Percentiles rank a stretch among this genome's conserved stretches.
Conservation (phyloP, 2,113 vertebrate genomes). For the Indri indri region DNA sequence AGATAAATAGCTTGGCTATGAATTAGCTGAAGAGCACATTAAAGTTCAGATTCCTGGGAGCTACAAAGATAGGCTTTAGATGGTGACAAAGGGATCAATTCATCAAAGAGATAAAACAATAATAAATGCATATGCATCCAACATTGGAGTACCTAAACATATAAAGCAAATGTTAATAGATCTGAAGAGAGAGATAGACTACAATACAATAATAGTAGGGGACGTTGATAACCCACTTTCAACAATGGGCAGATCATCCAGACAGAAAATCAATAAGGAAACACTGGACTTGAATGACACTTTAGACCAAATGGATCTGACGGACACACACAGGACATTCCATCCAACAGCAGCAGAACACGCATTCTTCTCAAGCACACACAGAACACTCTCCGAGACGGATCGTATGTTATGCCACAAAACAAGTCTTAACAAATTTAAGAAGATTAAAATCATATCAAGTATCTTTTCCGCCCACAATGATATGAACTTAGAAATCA, state of each 20-base stretch:
- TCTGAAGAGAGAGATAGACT: background rate
- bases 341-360: too few species aligned
- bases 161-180: background rate
- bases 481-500: background rate
- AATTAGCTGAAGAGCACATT: background rate
- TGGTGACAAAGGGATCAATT: background rate
- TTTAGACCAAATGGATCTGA: background rate
- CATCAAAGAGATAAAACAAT: background rate
- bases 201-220: background rate
- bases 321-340: background rate
- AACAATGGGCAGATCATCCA: background rate
- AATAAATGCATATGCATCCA: background rate
- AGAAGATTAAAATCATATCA: background rate
- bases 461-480: background rate
- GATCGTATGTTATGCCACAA: background rate
- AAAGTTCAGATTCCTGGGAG: background rate
- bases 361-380: background rate
- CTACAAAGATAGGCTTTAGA: background rate
- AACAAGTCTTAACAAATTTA: background rate
- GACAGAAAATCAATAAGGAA: background rate
- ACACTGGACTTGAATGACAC: background rate
- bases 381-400: background rate
- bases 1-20: background rate
- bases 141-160: background rate
- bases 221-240: background rate